Conservation (phyloP, 2,797 vertebrate genomes). For the Cossypha niveicapilla region DNA sequence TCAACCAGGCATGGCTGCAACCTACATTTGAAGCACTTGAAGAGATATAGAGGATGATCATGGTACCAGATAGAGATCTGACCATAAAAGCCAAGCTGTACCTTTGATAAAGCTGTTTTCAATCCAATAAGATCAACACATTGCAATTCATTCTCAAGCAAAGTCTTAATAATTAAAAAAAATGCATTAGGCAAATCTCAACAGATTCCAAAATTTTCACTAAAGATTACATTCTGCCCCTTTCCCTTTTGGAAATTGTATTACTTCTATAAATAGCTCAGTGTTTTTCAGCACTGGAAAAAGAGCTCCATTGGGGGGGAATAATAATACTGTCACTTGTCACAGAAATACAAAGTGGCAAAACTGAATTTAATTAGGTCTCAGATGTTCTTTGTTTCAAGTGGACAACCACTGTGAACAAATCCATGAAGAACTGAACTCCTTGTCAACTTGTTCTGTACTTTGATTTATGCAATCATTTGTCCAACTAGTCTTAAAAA, state of each 20-base stretch:
- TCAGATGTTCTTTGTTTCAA: not conserved
- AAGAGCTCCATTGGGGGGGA: not conserved
- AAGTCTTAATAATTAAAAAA: not conserved
- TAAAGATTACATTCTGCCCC: not conserved
- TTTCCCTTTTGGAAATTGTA: not conserved
- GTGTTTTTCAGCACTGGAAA: slow-evolving; percentile 18
- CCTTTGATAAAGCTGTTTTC: not conserved
- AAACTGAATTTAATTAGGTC: not conserved
- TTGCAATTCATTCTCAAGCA: not conserved
- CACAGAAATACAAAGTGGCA: not conserved
- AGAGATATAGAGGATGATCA: not conserved
- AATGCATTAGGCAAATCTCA: not conserved
- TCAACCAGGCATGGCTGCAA: not conserved
- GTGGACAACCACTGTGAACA: not conserved
- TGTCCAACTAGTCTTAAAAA: not conserved
- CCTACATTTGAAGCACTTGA: not conserved
- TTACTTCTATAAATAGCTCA: not conserved
- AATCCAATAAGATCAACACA: not conserved
- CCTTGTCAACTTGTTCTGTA: not conserved
- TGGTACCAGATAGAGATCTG: not conserved
- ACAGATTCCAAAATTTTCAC: slow-evolving; percentile 17
- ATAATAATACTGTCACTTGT: not conserved
- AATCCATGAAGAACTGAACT: not conserved
- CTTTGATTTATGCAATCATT: not conserved
- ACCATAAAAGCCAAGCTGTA: not conserved